Percentiles rank a stretch among this genome's conserved stretches.
phyloP scores from a whole-genome alignment of 2,113 vertebrate genomes.

The Procavia capensis region DNA sequence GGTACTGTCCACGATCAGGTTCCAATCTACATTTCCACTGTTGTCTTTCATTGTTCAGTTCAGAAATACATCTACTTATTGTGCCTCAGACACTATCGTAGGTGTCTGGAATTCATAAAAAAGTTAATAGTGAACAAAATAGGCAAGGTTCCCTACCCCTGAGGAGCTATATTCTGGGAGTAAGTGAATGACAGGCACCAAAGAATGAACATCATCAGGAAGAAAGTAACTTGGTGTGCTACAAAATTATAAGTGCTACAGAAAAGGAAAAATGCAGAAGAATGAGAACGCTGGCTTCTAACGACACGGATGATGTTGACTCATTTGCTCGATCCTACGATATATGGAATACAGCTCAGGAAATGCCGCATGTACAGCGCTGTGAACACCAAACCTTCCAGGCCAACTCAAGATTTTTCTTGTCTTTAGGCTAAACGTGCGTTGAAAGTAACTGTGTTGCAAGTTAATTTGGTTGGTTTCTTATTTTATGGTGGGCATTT shows the following conservation, averaged over 20 bases:
- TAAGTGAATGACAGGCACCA: neutral
- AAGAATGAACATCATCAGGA: too few relatives aligned
- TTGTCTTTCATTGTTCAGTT: too few relatives aligned
- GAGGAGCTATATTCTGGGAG: neutral
- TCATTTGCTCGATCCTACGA: neutral
- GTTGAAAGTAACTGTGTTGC: neutral
- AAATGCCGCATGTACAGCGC: rapidly evolving
- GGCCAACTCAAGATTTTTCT: rapidly evolving
- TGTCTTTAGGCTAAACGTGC: neutral
- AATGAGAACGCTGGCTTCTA: neutral
- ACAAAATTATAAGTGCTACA: neutral
- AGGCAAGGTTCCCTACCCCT: neutral
- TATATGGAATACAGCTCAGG: too few relatives aligned
- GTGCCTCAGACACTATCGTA: neutral
- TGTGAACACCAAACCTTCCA: rapidly evolving
- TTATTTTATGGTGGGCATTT: too few relatives aligned
- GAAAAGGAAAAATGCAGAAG: neutral
- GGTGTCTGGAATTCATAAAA: neutral
- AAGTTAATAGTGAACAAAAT: neutral
- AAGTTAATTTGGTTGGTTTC: neutral
- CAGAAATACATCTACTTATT: neutral
- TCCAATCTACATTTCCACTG: neutral
- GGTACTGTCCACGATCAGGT: neutral
- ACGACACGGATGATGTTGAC: rapidly evolving
- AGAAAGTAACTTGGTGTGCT: too few relatives aligned